A percentile compares a stretch with the other conserved stretches of the same genome.
phyloP scores from a whole-genome alignment of 2,888 invertebrate species.

The Amphipyra berbera region DNA sequence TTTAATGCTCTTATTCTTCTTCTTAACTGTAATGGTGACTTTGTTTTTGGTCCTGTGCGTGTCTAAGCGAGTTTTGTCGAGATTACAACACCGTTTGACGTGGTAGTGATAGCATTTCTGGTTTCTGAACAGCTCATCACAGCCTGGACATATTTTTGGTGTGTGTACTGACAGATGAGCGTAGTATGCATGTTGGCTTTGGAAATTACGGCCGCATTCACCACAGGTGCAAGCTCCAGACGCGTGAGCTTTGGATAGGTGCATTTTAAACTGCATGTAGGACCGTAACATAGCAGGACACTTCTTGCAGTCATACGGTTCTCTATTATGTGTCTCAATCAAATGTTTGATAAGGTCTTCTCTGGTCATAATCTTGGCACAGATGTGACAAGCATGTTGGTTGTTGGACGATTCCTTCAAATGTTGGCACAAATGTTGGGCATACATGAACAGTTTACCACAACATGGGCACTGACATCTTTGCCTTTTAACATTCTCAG shows the following conservation, averaged over 20 bases:
- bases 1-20: constrained; percentile 68
- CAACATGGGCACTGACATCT: constrained; percentile 75
- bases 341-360: constrained; percentile 74
- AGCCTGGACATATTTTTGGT: constrained; percentile 75
- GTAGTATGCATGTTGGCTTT: constrained; percentile 68
- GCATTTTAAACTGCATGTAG: constrained; percentile 61
- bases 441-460: constrained; percentile 71
- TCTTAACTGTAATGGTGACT: constrained; percentile 70
- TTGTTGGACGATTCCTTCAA: constrained; percentile 77
- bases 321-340: constrained; percentile 61
- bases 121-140: constrained; percentile 77
- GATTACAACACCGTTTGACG: constrained; percentile 75
- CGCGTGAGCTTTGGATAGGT: constrained; percentile 69
- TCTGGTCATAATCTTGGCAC: constrained; percentile 75
- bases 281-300: constrained; percentile 74
- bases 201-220: constrained; percentile 79
- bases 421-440: constrained; percentile 73
- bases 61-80: constrained; percentile 66
- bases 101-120: constrained; percentile 79
- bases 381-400: constrained; percentile 77
- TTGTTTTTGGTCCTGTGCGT: constrained; percentile 64
- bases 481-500: constrained; percentile 46
- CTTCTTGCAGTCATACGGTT: constrained; percentile 73
- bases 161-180: constrained; percentile 76
- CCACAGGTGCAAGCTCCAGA: constrained; percentile 73